Conservation (phyloP, 2,113 vertebrate species). For the Rhinoderma darwinii region DNA sequence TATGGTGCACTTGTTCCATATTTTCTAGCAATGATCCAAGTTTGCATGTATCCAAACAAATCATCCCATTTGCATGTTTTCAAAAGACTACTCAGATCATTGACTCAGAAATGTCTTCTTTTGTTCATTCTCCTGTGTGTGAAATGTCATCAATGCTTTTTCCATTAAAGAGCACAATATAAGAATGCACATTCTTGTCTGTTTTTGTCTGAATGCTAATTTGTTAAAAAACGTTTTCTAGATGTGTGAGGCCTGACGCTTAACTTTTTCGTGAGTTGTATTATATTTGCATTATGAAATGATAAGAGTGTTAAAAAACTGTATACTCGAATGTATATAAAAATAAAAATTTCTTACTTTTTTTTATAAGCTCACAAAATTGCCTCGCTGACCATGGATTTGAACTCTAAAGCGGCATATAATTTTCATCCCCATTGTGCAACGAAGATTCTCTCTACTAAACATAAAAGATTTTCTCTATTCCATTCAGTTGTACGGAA, state of each 20-base stretch:
- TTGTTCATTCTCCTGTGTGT: constrained; percentile 7
- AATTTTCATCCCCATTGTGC: constrained; percentile 7
- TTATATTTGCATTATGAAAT: background rate
- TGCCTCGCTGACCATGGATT: background rate
- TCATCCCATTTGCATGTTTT: constrained; percentile 41
- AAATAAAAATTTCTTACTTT: background rate
- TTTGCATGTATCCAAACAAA: constrained; percentile 10
- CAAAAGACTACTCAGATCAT: constrained; percentile 23
- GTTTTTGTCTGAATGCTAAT: constrained; percentile 33
- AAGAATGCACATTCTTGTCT: background rate
- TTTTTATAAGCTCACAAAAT: background rate
- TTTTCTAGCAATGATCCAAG: constrained; percentile 1
- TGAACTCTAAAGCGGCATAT: background rate
- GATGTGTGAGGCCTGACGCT: background rate
- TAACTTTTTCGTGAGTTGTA: background rate
- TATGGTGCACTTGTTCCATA: constrained; percentile 15
- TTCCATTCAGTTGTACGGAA: background rate
- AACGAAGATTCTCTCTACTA: background rate
- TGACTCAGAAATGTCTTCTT: constrained; percentile 45
- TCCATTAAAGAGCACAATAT: background rate
- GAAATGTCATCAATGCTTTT: constrained; percentile 37
- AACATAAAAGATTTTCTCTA: background rate
- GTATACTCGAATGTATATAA: background rate
- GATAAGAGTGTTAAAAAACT: background rate
- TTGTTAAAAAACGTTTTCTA: background rate